Evolutionary conservation across 2,113 vertebrate genomes (phyloP).

Genomic region (Typhlomys cinereus): DNA sequence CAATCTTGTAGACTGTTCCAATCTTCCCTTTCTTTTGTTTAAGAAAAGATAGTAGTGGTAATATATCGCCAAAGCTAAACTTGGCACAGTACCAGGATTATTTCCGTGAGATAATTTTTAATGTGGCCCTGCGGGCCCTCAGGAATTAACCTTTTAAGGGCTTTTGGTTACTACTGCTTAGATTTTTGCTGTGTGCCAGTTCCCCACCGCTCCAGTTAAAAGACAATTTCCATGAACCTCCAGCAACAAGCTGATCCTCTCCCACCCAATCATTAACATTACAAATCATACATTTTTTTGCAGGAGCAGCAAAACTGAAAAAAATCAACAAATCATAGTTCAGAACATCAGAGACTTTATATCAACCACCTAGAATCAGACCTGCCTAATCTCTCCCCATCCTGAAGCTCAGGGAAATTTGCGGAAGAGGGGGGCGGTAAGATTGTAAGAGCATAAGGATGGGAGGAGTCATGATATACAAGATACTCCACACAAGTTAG

Average conservation of each 20-base stretch:
- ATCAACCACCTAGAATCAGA: too few species aligned
- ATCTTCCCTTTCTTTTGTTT: background rate
- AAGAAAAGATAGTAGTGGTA: background rate
- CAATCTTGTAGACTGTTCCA: background rate
- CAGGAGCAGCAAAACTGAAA: too few species aligned
- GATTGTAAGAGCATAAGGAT: too few species aligned
- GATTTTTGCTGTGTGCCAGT: background rate
- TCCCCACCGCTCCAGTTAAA: background rate
- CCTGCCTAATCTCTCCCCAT: too few species aligned
- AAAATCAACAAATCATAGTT: too few species aligned
- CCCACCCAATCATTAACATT: background rate
- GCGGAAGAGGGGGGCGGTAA: too few species aligned
- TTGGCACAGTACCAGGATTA: background rate
- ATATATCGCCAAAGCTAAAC: background rate
- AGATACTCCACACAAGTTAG: too few species aligned
- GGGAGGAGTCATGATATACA: too few species aligned
- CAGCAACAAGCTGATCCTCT: background rate
- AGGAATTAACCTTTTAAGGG: background rate
- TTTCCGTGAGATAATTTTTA: slow-evolving; percentile 9
- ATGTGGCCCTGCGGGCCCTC: background rate
- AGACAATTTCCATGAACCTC: background rate
- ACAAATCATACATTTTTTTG: background rate
- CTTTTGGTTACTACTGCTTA: background rate
- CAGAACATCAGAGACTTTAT: too few species aligned
- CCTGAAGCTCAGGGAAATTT: too few species aligned